Conservation (phyloP, 1,140 invertebrate genomes). For the Trypoxylus dichotomus region DNA sequence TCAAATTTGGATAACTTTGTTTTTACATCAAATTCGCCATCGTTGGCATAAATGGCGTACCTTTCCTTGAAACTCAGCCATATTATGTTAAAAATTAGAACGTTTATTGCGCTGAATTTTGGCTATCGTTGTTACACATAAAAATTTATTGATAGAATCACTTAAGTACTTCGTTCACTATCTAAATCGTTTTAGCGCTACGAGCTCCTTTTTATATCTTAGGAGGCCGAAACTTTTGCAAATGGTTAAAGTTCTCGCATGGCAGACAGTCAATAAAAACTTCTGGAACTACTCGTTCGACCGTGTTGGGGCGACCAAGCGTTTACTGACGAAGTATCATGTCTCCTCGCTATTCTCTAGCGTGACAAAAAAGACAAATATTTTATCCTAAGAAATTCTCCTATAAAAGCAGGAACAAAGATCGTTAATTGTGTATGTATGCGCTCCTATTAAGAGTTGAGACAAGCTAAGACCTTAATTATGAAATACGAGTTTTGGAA, state of each 20-base stretch:
- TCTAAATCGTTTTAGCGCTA: neutral
- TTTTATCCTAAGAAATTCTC: neutral
- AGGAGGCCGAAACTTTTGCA: neutral
- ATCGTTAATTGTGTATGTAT: neutral
- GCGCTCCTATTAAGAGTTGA: no score
- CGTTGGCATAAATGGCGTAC: no score
- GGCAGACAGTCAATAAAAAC: neutral
- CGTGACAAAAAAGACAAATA: neutral
- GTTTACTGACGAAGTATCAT: slow-evolving; percentile 2
- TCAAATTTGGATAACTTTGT: no score
- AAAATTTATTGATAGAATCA: neutral
- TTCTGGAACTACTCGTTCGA: neutral
- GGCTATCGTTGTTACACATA: no score
- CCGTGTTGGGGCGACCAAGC: neutral
- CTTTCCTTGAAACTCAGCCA: no score
- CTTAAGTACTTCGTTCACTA: neutral
- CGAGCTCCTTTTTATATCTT: neutral
- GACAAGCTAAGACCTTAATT: no score
- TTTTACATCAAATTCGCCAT: no score
- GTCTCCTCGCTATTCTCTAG: neutral
- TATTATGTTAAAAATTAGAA: no score
- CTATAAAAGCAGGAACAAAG: neutral
- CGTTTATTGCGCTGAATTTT: no score
- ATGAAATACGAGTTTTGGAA: no score
- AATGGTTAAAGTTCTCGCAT: neutral